These are phyloP conservation scores for Rallus limicola DNA, from an alignment of 2,113 vertebrate species.

Conservation along the genomic window DNA sequence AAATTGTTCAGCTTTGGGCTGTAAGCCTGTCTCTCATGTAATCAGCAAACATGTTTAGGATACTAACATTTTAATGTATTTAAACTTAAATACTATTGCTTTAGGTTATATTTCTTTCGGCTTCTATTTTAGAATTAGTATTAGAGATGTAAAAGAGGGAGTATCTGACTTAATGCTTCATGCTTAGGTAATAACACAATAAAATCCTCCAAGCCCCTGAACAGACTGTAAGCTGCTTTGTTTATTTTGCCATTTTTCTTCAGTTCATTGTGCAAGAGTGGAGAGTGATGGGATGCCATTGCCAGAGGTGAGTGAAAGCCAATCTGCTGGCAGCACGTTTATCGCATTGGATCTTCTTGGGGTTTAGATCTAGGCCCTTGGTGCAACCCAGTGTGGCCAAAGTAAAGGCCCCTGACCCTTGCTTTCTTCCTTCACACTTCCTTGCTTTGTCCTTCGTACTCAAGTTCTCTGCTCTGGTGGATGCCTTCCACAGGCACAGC, in stretches of 20 bases:
- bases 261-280: background rate
- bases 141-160: background rate
- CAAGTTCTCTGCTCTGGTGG: fast-evolving
- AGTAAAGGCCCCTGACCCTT: background rate
- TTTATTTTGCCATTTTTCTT: background rate
- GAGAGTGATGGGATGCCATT: background rate
- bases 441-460: background rate
- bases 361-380: background rate
- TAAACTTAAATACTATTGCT: background rate
- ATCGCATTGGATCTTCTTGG: background rate
- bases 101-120: background rate
- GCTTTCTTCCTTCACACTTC: background rate
- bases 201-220: background rate
- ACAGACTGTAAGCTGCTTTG: background rate
- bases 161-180: background rate
- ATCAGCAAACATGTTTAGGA: background rate
- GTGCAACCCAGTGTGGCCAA: fast-evolving
- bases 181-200: background rate
- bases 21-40: background rate
- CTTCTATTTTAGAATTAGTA: background rate
- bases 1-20: background rate
- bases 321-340: background rate
- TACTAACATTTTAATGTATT: background rate
- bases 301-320: background rate
- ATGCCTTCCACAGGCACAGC: fast-evolving